Evolutionary conservation across 2,113 vertebrate species (phyloP).

Genomic region (Choloepus hoffmanni): DNA sequence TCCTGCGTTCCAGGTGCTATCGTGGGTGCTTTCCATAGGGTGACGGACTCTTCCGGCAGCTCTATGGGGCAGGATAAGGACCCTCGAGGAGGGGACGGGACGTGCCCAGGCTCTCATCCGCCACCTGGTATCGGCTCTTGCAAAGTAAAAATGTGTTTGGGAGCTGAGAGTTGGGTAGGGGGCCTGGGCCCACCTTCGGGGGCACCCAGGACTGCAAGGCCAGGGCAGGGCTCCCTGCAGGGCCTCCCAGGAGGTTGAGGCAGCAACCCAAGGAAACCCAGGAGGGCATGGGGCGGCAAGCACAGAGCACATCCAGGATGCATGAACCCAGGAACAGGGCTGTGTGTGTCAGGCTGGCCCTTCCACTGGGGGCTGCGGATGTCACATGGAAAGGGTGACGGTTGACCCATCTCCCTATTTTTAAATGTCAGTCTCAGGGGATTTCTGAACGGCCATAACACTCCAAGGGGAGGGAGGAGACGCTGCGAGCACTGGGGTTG

Average conservation of each 20-base stretch:
- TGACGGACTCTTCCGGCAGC: accelerated
- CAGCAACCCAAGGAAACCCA: not conserved
- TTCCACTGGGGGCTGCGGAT: not conserved
- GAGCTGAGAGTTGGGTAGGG: not conserved
- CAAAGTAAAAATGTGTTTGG: not conserved
- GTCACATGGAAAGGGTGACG: too few relatives aligned
- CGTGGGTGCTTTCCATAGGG: not conserved
- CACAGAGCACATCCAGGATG: too few relatives aligned
- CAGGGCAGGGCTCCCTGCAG: not conserved
- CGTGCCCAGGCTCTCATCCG: too few relatives aligned
- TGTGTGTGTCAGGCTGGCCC: not conserved
- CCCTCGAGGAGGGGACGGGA: accelerated
- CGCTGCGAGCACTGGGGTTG: accelerated
- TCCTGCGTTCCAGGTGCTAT: accelerated
- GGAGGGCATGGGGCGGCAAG: not conserved
- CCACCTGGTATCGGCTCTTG: not conserved
- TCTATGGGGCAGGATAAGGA: not conserved
- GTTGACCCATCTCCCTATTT: not conserved
- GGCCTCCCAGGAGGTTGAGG: not conserved
- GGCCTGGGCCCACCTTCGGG: too few relatives aligned
- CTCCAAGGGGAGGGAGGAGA: too few relatives aligned
- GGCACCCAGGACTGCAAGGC: not conserved
- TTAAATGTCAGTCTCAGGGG: not conserved
- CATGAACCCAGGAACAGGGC: not conserved
- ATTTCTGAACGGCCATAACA: not conserved